Evolutionary conservation across 2,888 invertebrate genomes (phyloP), one percentile per base, ranked within the genome.

Genomic region (Caenorhabditis drosophilae): DNA sequence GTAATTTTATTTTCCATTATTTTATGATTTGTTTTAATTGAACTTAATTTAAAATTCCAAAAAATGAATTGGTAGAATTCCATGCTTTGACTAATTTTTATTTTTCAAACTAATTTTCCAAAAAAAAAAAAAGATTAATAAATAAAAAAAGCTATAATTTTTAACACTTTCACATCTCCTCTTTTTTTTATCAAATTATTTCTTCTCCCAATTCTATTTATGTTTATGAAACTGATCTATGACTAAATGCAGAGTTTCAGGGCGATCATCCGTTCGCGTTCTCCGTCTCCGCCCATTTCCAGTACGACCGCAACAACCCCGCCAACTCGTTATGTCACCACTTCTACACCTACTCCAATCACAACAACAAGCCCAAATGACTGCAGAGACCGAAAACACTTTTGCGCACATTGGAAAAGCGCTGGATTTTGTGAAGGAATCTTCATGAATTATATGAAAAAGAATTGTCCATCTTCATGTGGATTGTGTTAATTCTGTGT

Each of bases 401-500:
- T 80, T 59, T 82, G 82, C 55, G 51, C 57, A 1, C 76, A 78
- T 45, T 82, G 82, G 81, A 81, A 78, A 47, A 69, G 67, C 41
- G 77, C 80, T 26, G 82, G 82, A 40, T 82, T 81, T 59, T 82
- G 82, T 62, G 76, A 79, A 42, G 80, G 81, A 34, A 76, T 79
- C 57, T 82, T 81, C 62, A 60, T 64, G 52, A 70, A 67, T 44
- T 82, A 81, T 61, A 82, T 82, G 82, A 73, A 70, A 57, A 79
- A 79, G 56, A 82, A 80, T 59, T 82, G 82, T 49, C 75, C 77
- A 2, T 57, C 66, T 31, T 60, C 76, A 9, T 81, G 81, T 55
- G 78, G 79, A 2, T 61, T 69, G 34, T 81, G 81, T 66, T 78
- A 64, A 44, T 16, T 41, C 4, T 41, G 2, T 35, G 12, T 23